phyloP scores from a whole-genome alignment of 2,113 vertebrate genomes.

The Periophthalmodon schlosseri region DNA sequence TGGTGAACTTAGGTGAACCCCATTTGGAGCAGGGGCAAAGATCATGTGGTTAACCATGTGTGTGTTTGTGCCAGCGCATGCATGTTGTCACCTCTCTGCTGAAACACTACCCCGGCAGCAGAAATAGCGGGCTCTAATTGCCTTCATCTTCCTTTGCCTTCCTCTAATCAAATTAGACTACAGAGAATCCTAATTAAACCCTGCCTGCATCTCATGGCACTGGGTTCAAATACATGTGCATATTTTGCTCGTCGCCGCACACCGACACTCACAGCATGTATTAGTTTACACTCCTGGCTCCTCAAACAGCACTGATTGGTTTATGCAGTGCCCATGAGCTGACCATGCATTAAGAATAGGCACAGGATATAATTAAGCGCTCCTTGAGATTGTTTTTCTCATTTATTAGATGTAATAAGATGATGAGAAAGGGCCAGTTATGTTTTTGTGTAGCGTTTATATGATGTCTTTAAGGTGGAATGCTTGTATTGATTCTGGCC shows the following conservation, averaged over 20 bases:
- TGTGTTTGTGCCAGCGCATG: slow-evolving; percentile 26
- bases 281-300: slow-evolving; percentile 39
- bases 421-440: slow-evolving; percentile 8
- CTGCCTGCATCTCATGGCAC: slow-evolving; percentile 55
- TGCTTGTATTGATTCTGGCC: slow-evolving; percentile 47
- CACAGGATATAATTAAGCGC: slow-evolving; percentile 15
- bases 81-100: slow-evolving; percentile 53
- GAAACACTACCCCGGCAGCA: slow-evolving; percentile 64
- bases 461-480: slow-evolving; percentile 32
- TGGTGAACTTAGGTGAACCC: slow-evolving; percentile 41
- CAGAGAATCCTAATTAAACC: slow-evolving; percentile 72
- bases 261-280: slow-evolving; percentile 24
- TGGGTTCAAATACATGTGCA: slow-evolving; percentile 26
- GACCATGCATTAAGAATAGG: slow-evolving; percentile 27
- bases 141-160: slow-evolving; percentile 63
- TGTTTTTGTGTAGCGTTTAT: slow-evolving; percentile 21
- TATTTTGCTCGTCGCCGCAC: slow-evolving; percentile 22
- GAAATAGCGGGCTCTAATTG: slow-evolving; percentile 69
- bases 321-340: slow-evolving; percentile 30
- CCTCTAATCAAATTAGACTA: slow-evolving; percentile 71
- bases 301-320: slow-evolving; percentile 26
- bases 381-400: slow-evolving; percentile 22
- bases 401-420: slow-evolving; percentile 25
- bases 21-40: slow-evolving; percentile 30
- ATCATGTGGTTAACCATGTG: slow-evolving; percentile 7